phyloP scores from a whole-genome alignment of 2,113 vertebrate species.

The Corythornis cristatus region DNA sequence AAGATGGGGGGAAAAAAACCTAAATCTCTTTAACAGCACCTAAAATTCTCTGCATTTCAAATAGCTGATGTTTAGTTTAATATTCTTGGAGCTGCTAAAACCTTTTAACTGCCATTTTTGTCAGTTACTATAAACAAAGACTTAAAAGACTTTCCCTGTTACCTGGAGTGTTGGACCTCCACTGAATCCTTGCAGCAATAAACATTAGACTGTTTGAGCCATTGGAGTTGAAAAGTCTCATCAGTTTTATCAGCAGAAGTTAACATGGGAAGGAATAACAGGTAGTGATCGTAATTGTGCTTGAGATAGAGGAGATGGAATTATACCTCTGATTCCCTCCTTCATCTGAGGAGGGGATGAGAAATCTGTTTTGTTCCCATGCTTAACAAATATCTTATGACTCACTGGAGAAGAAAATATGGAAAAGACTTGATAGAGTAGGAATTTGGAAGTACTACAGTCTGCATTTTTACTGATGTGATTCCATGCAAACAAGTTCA shows the following conservation, averaged over 20 bases:
- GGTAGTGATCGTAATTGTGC: rapidly evolving
- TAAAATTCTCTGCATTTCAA: too few species aligned
- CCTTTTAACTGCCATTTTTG: background rate
- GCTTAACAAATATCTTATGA: background rate
- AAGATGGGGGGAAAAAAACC: rapidly evolving
- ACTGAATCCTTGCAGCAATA: background rate
- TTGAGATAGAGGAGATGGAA: background rate
- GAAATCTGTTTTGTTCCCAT: background rate
- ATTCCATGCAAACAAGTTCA: background rate
- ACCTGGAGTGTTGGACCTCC: background rate
- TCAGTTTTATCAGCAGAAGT: background rate
- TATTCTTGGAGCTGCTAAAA: background rate
- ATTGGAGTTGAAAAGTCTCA: background rate
- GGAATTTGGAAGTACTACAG: background rate
- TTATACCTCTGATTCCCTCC: too few species aligned
- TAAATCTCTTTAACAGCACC: too few species aligned
- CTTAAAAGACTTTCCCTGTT: background rate
- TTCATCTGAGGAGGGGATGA: background rate
- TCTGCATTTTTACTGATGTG: background rate
- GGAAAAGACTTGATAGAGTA: background rate
- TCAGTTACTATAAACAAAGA: background rate
- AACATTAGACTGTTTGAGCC: background rate
- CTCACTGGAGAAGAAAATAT: background rate
- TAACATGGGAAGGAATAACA: background rate
- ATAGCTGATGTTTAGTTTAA: background rate